Evolutionary conservation across 1,140 invertebrate genomes (phyloP), one percentile per base, ranked within the genome.

Genomic region (Bombus polaris): DNA sequence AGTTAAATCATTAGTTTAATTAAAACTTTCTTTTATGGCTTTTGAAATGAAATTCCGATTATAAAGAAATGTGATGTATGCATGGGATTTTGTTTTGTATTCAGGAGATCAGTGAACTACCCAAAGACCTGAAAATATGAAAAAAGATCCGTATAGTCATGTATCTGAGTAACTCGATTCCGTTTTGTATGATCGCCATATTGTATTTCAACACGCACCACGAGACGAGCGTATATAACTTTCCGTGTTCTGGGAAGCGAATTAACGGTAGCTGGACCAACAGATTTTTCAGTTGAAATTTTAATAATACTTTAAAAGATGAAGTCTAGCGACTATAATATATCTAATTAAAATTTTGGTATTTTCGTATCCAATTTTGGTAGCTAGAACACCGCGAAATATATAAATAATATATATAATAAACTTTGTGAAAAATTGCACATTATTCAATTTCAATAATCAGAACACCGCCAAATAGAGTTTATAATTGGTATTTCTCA

Each of bases 181-280:
- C 44, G 35, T 53, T 83, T 73, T 44, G 25, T 15, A 37, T 10
- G 72, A 83, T 66, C 42, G 35, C 42, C 37, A 25, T 83, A 77
- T 83, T 83, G 37, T 83, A 42, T 77, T 83, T 77, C 62, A 65
- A 77, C 62, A 44, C 44, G 81, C 28, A 62, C 65, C 22, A 25
- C 47, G 13, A 53, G 22, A n/a, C 37, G 4, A 22, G 66, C 59
- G 12, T 66, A 2, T 25, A 42, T 15, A 53, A 15, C 28, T 83
- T 83, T 70, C 44, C 18, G 15, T 68, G n/a, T 47, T 47, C 28
- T 37, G 39, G 22, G 13, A 62, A 39, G 39, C 25, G 3, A 62
- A 59, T 44, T 66, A 39, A 25, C 3, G 22, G 10, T 28, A 73
- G 42, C 1, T 72, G 73, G 25, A 18, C 6, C 28, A 39, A 28